Evolutionary conservation across 2,797 vertebrate species (phyloP), one percentile per base, ranked within the genome.

Genomic region (Babyrousa celebensis): DNA sequence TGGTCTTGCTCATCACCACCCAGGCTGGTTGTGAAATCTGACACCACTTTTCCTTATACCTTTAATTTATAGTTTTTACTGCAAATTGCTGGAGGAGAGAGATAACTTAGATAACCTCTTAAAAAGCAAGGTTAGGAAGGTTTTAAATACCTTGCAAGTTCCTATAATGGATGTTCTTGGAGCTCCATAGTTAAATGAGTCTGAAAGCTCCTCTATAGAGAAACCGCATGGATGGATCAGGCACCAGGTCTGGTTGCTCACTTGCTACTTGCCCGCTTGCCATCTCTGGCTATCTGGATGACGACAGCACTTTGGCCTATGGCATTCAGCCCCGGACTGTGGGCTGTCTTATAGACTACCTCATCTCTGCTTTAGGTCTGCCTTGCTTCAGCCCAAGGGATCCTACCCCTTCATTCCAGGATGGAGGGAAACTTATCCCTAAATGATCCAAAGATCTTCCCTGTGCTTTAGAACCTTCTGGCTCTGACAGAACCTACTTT

Each of bases 41-140:
- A 7, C 83, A 29, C 17, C 48, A 58, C 62, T 84, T 92, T 80
- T 62, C 74, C n/a, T 92, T 89, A 58, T 85, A 27, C 16, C 5
- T 95, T 83, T 70, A 88, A 85, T 91, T 77, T 95, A 71, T 87
- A 5, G 56, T 71, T 89, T 84, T 79, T 92, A 32, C 15, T 93
- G 83, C 18, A 89, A 10, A 75, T 74, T 92, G 52, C 32, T 78
- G 78, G 52, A 63, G n/a, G 48, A 9, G 48, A 91, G 93, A 82
- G 77, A 87, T 63, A 72, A 72, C 40, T 85, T 74, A 10, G 40
- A 40, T 85, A 58, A 91, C 12, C 36, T 94, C 65, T 65, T 63
- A n/a, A 74, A 84, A 70, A 82, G 20, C 43, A 71, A 58, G 29
- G 20, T 56, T 52, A 90, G 27, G 58, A 67, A 92, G 85, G 20